phyloP scores from a whole-genome alignment of 2,888 invertebrate species.

The Dolomedes plantarius region DNA sequence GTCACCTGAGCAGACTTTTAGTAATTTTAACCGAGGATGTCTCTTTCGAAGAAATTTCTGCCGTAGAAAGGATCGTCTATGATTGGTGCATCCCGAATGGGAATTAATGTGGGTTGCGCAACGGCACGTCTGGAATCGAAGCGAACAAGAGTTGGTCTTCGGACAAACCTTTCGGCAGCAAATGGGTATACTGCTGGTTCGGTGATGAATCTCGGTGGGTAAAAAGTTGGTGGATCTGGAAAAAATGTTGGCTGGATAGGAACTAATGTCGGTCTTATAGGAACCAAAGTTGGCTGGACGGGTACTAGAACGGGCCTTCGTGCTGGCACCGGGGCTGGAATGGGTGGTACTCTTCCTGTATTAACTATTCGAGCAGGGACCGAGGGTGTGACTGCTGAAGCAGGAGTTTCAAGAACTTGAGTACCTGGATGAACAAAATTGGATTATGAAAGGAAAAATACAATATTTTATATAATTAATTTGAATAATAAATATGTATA shows the following conservation, averaged over 20 bases:
- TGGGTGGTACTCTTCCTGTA: background rate
- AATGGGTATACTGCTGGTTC: background rate
- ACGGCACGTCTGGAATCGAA: background rate
- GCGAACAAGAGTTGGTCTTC: background rate
- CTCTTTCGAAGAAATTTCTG: background rate
- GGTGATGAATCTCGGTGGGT: background rate
- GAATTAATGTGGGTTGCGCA: background rate
- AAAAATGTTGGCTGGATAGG: background rate
- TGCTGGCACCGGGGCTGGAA: background rate
- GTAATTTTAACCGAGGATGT: background rate
- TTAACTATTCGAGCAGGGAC: too few species aligned
- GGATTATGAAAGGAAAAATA: too few species aligned
- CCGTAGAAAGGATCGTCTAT: background rate
- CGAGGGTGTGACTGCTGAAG: constrained; percentile 23
- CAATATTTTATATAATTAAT: too few species aligned
- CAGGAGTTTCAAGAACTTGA: background rate
- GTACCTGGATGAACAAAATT: background rate
- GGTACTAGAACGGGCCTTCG: constrained; percentile 26
- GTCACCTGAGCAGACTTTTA: too few species aligned
- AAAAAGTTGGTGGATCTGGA: background rate
- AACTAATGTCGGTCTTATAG: background rate
- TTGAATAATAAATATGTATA: too few species aligned
- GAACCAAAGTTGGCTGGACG: background rate
- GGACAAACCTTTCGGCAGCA: background rate
- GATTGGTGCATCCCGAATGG: background rate